Evolutionary conservation across 2,797 vertebrate species (phyloP).

Genomic region (Parauchenoglanis punctatus): DNA sequence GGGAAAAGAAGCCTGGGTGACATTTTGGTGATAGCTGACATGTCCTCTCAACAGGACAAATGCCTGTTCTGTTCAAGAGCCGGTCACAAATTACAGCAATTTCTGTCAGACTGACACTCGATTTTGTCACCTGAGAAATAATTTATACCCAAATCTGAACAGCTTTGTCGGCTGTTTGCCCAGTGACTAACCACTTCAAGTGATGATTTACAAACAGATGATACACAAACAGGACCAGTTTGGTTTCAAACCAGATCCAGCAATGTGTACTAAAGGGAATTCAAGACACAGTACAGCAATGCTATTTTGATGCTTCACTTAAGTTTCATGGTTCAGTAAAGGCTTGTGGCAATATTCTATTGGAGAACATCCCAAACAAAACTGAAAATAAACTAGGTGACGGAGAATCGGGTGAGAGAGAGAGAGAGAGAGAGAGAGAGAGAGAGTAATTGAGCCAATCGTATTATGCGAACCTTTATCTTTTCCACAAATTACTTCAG

Average conservation of each 20-base stretch:
- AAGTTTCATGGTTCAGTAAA: conserved; percentile 22
- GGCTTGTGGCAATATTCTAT: conserved; percentile 45
- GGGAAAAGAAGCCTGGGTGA: conserved; percentile 50
- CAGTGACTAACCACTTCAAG: conserved; percentile 15
- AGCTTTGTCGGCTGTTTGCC: conserved; percentile 18
- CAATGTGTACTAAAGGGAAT: conserved; percentile 1
- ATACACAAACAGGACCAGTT: conserved; percentile 11
- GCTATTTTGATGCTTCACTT: conserved; percentile 7
- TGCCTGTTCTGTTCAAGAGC: conserved; percentile 37
- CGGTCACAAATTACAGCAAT: conserved; percentile 53
- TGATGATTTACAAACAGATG: conserved; percentile 22
- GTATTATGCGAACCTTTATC: not conserved
- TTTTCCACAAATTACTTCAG: not conserved
- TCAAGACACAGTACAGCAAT: conserved; percentile 1
- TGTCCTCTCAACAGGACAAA: conserved; percentile 46
- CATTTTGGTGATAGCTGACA: conserved; percentile 56
- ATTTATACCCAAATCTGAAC: conserved; percentile 43
- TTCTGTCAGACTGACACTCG: conserved; percentile 52
- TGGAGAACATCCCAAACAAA: conserved; percentile 27
- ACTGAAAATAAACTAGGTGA: conserved; percentile 36
- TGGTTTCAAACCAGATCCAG: conserved; percentile 22
- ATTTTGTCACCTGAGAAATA: conserved; percentile 45
- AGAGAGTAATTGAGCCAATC: not conserved
- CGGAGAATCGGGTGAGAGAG: not conserved
- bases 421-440: not conserved